Evolutionary conservation across 1,140 invertebrate genomes (phyloP).

Genomic region (Thalassaphorura encarpata): DNA sequence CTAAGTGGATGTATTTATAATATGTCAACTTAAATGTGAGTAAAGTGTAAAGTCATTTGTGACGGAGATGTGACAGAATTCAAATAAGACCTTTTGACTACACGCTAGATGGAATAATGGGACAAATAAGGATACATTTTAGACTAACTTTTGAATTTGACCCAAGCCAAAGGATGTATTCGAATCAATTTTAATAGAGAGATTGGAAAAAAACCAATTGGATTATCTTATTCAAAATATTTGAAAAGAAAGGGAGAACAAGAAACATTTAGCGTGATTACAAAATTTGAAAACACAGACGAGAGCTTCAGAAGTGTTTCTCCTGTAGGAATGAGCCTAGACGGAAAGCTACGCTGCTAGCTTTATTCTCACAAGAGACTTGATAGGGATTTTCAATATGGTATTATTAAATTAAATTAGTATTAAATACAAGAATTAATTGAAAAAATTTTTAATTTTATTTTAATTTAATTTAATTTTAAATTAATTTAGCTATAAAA

Average conservation of each 20-base stretch:
- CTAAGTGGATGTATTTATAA: slow-evolving; percentile 64
- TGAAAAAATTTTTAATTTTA: no score
- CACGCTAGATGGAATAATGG: neutral
- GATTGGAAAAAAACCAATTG: neutral
- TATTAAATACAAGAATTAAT: slow-evolving; percentile 10
- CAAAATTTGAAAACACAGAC: slow-evolving; percentile 3
- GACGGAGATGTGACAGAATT: slow-evolving; percentile 19
- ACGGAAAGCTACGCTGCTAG: slow-evolving; percentile 47
- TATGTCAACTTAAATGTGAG: slow-evolving; percentile 62
- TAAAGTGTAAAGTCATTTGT: slow-evolving; percentile 41
- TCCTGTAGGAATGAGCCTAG: neutral
- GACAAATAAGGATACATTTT: slow-evolving; percentile 8
- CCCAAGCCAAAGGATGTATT: slow-evolving; percentile 3
- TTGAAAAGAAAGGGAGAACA: neutral
- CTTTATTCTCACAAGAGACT: slow-evolving; percentile 57
- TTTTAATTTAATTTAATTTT: no score
- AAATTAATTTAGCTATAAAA: slow-evolving; percentile 10
- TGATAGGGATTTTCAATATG: slow-evolving; percentile 47
- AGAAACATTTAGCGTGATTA: neutral
- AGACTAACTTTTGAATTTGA: slow-evolving; percentile 11
- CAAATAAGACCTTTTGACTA: slow-evolving; percentile 7
- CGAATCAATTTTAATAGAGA: slow-evolving; percentile 17
- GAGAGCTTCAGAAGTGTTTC: neutral
- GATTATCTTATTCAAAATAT: slow-evolving; percentile 7
- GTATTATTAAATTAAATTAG: slow-evolving; percentile 37